Evolutionary conservation across 2,888 invertebrate species (phyloP).

Genomic region (Nebria salina): DNA sequence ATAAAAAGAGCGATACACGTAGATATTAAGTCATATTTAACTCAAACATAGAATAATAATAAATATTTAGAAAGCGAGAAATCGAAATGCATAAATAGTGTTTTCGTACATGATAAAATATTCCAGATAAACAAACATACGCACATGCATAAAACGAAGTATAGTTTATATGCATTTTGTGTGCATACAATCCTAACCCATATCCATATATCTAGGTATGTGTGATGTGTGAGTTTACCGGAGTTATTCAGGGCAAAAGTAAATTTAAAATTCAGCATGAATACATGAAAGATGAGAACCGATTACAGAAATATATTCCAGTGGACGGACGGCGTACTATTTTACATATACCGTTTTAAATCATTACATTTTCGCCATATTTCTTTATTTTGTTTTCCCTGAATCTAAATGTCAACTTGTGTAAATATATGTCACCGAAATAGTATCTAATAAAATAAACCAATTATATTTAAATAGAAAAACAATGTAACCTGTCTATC

Average conservation of each 20-base stretch:
- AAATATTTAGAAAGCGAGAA: not conserved
- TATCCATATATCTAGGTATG: not conserved
- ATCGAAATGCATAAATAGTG: not conserved
- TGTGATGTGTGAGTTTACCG: not conserved
- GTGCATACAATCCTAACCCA: not conserved
- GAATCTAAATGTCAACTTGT: not conserved
- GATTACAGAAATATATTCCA: slow-evolving; percentile 1
- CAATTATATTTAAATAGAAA: not conserved
- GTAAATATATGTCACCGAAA: not conserved
- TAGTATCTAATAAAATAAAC: not conserved
- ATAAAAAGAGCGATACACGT: not conserved
- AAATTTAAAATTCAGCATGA: slow-evolving; percentile 22
- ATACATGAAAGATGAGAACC: slow-evolving; percentile 21
- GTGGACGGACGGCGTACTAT: not conserved
- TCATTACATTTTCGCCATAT: not conserved
- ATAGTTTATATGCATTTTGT: not conserved
- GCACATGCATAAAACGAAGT: not conserved
- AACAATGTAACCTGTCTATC: not conserved
- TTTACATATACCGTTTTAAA: not conserved
- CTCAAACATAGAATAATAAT: not conserved
- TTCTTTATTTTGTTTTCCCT: not conserved
- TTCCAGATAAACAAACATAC: not conserved
- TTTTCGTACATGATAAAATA: not conserved
- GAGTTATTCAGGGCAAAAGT: slow-evolving; percentile 17
- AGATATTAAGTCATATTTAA: not conserved